These are phyloP conservation scores for Parnassius mnemosyne DNA, from an alignment of 2,888 invertebrate species.

Conservation along the genomic window DNA sequence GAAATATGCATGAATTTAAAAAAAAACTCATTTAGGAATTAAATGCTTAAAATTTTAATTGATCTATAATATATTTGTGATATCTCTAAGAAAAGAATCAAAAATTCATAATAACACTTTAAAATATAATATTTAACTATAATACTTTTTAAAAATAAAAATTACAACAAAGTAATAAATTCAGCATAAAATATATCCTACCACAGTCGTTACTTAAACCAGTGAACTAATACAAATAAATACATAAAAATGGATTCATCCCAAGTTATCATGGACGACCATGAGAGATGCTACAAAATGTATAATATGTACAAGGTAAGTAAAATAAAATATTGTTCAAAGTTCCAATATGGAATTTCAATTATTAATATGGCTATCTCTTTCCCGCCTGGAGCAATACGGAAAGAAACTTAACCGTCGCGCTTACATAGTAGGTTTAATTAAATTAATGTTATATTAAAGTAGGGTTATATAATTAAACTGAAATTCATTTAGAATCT, in stretches of 20 bases:
- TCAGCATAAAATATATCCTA: no score
- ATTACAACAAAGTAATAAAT: no score
- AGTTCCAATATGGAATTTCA: conserved; percentile 23
- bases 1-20: no score
- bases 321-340: conserved; percentile 25
- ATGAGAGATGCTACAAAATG: conserved; percentile 67
- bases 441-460: conserved; percentile 7
- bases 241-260: conserved; percentile 63
- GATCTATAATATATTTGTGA: no score
- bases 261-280: conserved; percentile 57
- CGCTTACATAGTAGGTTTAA: conserved; percentile 23
- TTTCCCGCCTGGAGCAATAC: conserved; percentile 6
- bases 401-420: conserved; percentile 23
- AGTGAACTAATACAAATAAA: conserved; percentile 29
- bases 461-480: conserved; percentile 4
- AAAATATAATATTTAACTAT: no score
- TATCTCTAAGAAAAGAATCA: no score
- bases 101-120: no score
- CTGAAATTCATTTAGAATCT: conserved; percentile 23
- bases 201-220: background rate
- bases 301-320: conserved; percentile 74
- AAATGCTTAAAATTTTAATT: no score
- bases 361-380: conserved; percentile 23
- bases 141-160: no score
- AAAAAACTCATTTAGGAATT: no score